Evolutionary conservation across 1,140 invertebrate species (phyloP), one percentile per base, ranked within the genome.

Genomic region (Acyrthosiphon pisum): DNA sequence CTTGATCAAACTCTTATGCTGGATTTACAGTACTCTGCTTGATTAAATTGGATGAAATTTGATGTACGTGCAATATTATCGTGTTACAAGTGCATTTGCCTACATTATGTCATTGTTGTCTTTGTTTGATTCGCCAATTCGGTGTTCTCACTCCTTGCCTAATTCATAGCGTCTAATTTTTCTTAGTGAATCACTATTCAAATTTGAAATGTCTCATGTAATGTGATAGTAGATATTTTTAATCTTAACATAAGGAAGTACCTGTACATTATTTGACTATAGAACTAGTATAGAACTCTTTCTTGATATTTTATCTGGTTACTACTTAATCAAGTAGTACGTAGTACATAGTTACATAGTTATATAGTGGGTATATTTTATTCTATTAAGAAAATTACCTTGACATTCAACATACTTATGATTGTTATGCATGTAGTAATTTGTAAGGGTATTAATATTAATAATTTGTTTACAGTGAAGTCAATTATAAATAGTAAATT

Each of bases 11-110:
- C 37, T n/a, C 68, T 37, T 76, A 3, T 3, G 22, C 35, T 37
- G 35, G 0, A 56, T 6, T 93, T 46, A 18, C 30, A 93, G 35
- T 86, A 20, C 44, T 93, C 18, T 0, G 3, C 14, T 93, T 86
- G 91, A 93, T 93, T 93, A 41, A 93, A 84, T 56, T 93, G 91
- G 91, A 50, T 93, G 14, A 86, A 93, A 93, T 41, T 86, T 48
- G 35, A 87, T 20, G 1, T 87, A 48, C 18, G 6, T 41, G 41
- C 41, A 41, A 41, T 41, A 48, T 48, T 87, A 87, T 87, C 8
- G 14, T 30, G 6, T 30, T 35, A 48, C 30, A 46, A n/a, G 11
- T 1, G 18, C 26, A 50, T 23, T 37, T 89, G 20, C 7, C 8
- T 9, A 35, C 30, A 20, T 7, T 46, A 41, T 41, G 3, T 41